Conservation (phyloP, 1,140 invertebrate species). For the Leguminivora glycinivorella region DNA sequence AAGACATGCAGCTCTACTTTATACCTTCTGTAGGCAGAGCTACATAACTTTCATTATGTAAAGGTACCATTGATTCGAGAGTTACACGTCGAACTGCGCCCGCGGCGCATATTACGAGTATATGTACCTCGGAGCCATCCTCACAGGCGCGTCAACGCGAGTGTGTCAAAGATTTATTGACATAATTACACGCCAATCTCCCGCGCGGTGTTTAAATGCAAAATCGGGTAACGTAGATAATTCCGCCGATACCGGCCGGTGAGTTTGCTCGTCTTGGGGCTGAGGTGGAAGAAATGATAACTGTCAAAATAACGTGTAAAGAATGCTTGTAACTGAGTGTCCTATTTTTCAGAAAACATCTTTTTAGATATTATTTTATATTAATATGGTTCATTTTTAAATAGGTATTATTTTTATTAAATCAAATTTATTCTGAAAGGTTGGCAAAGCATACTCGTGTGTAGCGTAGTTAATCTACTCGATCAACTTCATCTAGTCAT, state of each 20-base stretch:
- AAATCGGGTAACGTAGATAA: constrained; percentile 33
- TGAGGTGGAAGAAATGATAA: background rate
- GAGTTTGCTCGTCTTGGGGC: constrained; percentile 6
- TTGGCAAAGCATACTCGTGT: no score
- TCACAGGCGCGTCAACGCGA: constrained; percentile 28
- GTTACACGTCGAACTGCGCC: background rate
- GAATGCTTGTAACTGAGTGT: background rate
- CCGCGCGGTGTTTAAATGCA: constrained; percentile 35
- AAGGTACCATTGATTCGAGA: background rate
- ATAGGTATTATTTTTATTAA: no score
- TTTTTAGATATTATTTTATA: no score
- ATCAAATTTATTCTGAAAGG: no score
- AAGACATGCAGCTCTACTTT: no score
- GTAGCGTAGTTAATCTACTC: no score
- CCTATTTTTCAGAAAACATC: no score
- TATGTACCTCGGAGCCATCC: background rate
- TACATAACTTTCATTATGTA: background rate
- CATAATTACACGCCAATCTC: constrained; percentile 29
- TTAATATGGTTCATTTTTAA: no score
- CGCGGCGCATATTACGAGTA: no score
- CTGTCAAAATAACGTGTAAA: background rate
- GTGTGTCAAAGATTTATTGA: constrained; percentile 32
- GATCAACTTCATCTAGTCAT: no score
- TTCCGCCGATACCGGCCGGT: background rate
- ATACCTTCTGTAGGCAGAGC: background rate